These are phyloP conservation scores for Parasteatoda lunata DNA, from an alignment of 2,888 invertebrate genomes.

Conservation along the genomic window DNA sequence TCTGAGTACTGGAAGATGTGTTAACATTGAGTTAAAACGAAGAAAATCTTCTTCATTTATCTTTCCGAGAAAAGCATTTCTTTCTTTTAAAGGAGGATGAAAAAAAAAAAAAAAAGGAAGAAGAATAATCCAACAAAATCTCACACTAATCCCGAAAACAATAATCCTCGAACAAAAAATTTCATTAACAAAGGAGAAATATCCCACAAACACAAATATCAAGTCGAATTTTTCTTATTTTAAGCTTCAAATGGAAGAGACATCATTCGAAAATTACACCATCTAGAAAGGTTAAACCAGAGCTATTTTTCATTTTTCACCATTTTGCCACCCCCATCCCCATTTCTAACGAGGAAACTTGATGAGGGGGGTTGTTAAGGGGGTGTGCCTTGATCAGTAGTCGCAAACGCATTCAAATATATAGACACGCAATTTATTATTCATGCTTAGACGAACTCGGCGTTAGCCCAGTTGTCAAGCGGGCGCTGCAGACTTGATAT, in stretches of 20 bases:
- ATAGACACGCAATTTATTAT: conserved; percentile 65
- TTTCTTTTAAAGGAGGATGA: background rate
- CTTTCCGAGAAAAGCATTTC: too few species aligned
- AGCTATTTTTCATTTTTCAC: conserved; percentile 57
- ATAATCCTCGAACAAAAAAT: background rate
- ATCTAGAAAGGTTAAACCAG: conserved; percentile 43
- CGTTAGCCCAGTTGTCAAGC: conserved; percentile 44
- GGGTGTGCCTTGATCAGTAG: conserved; percentile 11
- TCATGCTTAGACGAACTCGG: conserved; percentile 47
- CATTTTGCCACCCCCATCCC: conserved; percentile 5
- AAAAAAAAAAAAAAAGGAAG: background rate
- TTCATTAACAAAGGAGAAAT: background rate
- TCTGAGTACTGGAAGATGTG: too few species aligned
- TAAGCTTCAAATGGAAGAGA: conserved; percentile 7
- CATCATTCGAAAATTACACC: conserved; percentile 60
- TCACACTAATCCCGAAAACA: background rate
- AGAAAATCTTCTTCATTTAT: too few species aligned
- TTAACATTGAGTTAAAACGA: too few species aligned
- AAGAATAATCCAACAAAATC: background rate
- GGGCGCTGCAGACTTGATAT: conserved; percentile 39
- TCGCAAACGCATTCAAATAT: conserved; percentile 52
- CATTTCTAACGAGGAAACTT: conserved; percentile 11
- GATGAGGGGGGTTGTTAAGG: conserved; percentile 4
- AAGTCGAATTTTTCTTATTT: background rate
- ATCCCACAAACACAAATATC: background rate